Evolutionary conservation across 1,140 invertebrate genomes (phyloP).

Genomic region (Diabrotica virgifera): DNA sequence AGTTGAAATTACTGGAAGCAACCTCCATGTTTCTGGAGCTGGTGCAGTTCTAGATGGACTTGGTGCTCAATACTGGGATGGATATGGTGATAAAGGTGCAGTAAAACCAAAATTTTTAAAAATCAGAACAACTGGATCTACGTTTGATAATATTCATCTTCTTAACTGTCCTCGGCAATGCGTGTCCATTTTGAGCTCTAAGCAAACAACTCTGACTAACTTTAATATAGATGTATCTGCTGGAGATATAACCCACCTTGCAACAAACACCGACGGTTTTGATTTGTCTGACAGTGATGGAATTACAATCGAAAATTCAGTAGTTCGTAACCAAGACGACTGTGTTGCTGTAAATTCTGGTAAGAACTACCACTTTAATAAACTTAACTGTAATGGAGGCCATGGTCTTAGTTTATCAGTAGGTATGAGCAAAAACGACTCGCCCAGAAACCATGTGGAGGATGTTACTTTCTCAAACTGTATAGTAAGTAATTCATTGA

Average conservation of each 20-base stretch:
- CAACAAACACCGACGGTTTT: slow-evolving; percentile 13
- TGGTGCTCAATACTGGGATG: not conserved
- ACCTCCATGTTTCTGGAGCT: slow-evolving; percentile 8
- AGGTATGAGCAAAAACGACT: slow-evolving; percentile 5
- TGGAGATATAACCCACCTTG: not conserved
- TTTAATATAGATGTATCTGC: not conserved
- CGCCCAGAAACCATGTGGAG: slow-evolving; percentile 16
- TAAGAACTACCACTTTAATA: slow-evolving; percentile 17
- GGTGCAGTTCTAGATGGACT: not conserved
- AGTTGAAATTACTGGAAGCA: slow-evolving; percentile 6
- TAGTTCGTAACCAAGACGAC: slow-evolving; percentile 17
- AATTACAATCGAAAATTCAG: slow-evolving; percentile 10
- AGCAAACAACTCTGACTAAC: not conserved
- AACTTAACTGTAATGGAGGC: slow-evolving; percentile 23
- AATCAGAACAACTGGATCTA: not conserved
- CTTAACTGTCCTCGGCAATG: not conserved
- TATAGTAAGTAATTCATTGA: slow-evolving; percentile 18
- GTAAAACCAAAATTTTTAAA: not conserved
- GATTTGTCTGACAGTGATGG: slow-evolving; percentile 1
- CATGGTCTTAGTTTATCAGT: slow-evolving; percentile 27
- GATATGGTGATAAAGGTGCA: not conserved
- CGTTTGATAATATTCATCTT: not conserved
- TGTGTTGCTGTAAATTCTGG: slow-evolving; percentile 19
- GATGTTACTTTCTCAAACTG: slow-evolving; percentile 23
- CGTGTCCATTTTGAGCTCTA: not conserved